phyloP scores from a whole-genome alignment of 1,140 invertebrate genomes.

The Chlorops oryzae region DNA sequence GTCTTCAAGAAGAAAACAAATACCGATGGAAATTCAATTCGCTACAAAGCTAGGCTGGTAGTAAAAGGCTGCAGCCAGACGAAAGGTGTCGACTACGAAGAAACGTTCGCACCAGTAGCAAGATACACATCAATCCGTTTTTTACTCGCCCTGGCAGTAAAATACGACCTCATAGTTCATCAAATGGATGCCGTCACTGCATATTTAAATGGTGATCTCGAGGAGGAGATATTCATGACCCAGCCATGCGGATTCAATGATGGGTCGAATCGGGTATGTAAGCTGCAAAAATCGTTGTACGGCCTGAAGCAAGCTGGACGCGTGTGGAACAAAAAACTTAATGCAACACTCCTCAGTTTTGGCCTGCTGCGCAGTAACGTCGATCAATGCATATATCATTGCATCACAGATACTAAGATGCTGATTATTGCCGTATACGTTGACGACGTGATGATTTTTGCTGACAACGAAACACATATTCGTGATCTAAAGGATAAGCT shows the following conservation, averaged over 20 bases:
- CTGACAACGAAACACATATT: slow-evolving; percentile 19
- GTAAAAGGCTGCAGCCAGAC: slow-evolving; percentile 9
- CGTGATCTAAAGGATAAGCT: slow-evolving; percentile 8
- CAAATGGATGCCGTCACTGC: slow-evolving; percentile 31
- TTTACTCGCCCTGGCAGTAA: background rate
- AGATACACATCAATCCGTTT: slow-evolving; percentile 1
- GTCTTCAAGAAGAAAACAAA: too few species aligned
- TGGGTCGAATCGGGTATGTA: slow-evolving; percentile 27
- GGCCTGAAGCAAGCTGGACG: slow-evolving; percentile 43
- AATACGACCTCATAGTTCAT: slow-evolving; percentile 28
- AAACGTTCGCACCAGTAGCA: background rate
- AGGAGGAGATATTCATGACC: slow-evolving; percentile 44
- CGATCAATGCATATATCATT: slow-evolving; percentile 18
- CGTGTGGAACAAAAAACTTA: slow-evolving; percentile 33
- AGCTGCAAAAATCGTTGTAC: slow-evolving; percentile 40
- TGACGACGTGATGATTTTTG: slow-evolving; percentile 40
- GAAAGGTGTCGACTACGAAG: slow-evolving; percentile 5
- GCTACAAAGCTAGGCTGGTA: background rate
- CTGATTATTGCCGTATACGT: slow-evolving; percentile 39
- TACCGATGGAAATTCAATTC: background rate
- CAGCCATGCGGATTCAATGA: slow-evolving; percentile 31
- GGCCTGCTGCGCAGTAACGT: slow-evolving; percentile 13
- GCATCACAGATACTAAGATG: slow-evolving; percentile 13
- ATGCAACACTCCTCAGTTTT: slow-evolving; percentile 19
- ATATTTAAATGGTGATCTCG: slow-evolving; percentile 27